These are phyloP conservation scores for Tetrapedia diversipes DNA, from an alignment of 2,888 invertebrate species.

Conservation along the genomic window DNA sequence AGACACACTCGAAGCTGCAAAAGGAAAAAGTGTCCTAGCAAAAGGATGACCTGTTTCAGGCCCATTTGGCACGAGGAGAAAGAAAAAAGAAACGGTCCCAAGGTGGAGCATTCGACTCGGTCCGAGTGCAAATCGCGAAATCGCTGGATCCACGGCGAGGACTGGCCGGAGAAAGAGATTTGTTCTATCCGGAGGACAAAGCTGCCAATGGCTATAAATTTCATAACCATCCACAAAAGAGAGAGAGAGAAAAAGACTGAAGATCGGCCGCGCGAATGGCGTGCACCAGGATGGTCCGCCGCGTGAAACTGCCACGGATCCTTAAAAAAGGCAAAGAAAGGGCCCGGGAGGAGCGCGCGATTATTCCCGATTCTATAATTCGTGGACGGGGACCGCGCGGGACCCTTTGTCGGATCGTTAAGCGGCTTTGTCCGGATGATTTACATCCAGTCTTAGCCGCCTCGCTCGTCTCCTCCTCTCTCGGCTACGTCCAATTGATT, in stretches of 20 bases:
- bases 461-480: slow-evolving; percentile 66
- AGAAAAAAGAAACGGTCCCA: slow-evolving; percentile 16
- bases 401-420: slow-evolving; percentile 82
- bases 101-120: slow-evolving; percentile 56
- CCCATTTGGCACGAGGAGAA: not conserved
- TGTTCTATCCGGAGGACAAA: slow-evolving; percentile 74
- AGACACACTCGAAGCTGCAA: not conserved
- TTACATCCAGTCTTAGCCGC: slow-evolving; percentile 78
- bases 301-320: slow-evolving; percentile 80
- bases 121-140: slow-evolving; percentile 58
- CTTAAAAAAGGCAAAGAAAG: slow-evolving; percentile 67
- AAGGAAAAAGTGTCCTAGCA: too few species aligned
- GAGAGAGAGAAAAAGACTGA: slow-evolving; percentile 13
- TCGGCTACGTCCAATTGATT: slow-evolving; percentile 78
- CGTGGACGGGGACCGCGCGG: slow-evolving; percentile 74
- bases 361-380: slow-evolving; percentile 80
- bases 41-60: too few species aligned
- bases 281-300: slow-evolving; percentile 77
- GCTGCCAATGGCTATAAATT: slow-evolving; percentile 77
- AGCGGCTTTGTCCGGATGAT: slow-evolving; percentile 82
- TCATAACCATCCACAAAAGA: slow-evolving; percentile 56
- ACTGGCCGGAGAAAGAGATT: slow-evolving; percentile 53
- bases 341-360: slow-evolving; percentile 40
- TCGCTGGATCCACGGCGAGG: slow-evolving; percentile 56
- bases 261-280: slow-evolving; percentile 1